A percentile compares a stretch with the other conserved stretches of the same genome.
Conservation (phyloP, 2,888 invertebrate genomes). For the Ceramica pisi region DNA sequence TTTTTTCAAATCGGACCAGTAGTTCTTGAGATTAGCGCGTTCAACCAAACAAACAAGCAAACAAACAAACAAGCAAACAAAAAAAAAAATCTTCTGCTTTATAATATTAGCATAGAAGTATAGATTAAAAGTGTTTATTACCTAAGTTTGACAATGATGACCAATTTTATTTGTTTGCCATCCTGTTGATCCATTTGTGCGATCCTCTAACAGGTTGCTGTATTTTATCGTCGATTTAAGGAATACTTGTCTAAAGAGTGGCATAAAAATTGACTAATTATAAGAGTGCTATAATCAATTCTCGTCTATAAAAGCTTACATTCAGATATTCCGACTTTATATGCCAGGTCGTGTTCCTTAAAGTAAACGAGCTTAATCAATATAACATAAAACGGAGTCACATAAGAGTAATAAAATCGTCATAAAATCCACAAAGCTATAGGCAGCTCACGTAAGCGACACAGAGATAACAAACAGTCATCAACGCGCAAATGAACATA, state of each 20-base stretch:
- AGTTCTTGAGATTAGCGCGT: no score
- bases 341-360: slow-evolving; percentile 34
- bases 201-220: slow-evolving; percentile 20
- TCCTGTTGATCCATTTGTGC: slow-evolving; percentile 20
- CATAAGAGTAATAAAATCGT: slow-evolving; percentile 53
- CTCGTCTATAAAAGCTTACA: slow-evolving; percentile 3
- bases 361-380: slow-evolving; percentile 50
- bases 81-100: no score
- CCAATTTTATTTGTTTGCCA: slow-evolving; percentile 38
- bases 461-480: slow-evolving; percentile 46
- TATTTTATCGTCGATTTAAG: slow-evolving; percentile 27
- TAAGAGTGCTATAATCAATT: slow-evolving; percentile 30
- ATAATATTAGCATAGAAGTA: no score
- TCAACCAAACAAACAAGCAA: no score
- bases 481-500: slow-evolving; percentile 51
- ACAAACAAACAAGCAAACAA: no score
- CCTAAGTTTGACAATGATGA: slow-evolving; percentile 42
- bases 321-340: slow-evolving; percentile 22
- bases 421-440: slow-evolving; percentile 54
- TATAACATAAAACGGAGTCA: slow-evolving; percentile 49
- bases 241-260: neutral
- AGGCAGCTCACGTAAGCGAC: slow-evolving; percentile 41
- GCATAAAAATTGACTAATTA: slow-evolving; percentile 8
- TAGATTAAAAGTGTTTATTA: slow-evolving; percentile 43
- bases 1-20: no score